Evolutionary conservation across 2,888 invertebrate species (phyloP).

Genomic region (Pammene fasciana): DNA sequence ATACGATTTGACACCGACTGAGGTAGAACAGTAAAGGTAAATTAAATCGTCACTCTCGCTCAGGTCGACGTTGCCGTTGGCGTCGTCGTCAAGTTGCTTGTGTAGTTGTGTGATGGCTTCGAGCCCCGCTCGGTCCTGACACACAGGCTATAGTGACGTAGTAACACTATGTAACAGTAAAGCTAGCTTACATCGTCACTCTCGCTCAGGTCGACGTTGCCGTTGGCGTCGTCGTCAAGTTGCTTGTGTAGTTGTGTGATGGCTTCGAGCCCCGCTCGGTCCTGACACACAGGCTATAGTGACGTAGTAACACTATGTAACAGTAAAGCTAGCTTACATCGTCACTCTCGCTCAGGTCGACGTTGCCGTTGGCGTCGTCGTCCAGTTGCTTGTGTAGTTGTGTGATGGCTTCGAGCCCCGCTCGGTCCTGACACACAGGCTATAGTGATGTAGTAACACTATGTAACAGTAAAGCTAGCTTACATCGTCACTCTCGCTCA

Average conservation of each 20-base stretch:
- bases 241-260: conserved; percentile 96
- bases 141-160: too few relatives aligned
- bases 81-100: too few relatives aligned
- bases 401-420: conserved; percentile 96
- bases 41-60: too few relatives aligned
- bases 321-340: conserved; percentile 81
- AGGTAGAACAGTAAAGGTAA: too few relatives aligned
- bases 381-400: conserved; percentile 97
- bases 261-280: conserved; percentile 95
- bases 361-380: conserved; percentile 98
- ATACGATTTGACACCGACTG: too few relatives aligned
- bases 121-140: too few relatives aligned
- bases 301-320: conserved; percentile 83
- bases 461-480: conserved; percentile 56
- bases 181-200: conserved; percentile 90
- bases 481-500: conserved; percentile 98
- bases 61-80: too few relatives aligned
- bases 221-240: conserved; percentile 98
- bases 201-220: conserved; percentile 98
- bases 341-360: conserved; percentile 98
- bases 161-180: background rate
- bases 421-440: conserved; percentile 90
- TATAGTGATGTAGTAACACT: conserved; percentile 85
- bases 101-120: too few relatives aligned
- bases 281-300: conserved; percentile 90